Conservation (phyloP, 2,888 invertebrate genomes). For the Punctoribates punctum region DNA sequence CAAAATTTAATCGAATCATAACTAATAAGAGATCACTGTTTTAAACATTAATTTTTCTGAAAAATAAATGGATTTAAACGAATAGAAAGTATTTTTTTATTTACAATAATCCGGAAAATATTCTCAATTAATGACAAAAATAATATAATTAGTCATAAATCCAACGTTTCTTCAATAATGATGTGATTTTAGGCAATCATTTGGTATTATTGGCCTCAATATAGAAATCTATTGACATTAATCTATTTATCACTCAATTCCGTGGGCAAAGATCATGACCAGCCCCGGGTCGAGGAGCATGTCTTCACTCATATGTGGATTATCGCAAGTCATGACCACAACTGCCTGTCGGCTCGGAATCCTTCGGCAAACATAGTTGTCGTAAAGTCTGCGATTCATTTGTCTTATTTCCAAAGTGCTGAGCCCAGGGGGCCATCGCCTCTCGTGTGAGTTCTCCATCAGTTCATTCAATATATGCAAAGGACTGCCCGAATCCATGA, state of each 20-base stretch:
- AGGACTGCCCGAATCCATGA: conserved; percentile 91
- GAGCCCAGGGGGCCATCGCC: conserved; percentile 89
- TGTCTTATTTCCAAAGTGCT: conserved; percentile 87
- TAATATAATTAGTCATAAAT: too few species aligned
- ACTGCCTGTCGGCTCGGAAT: conserved; percentile 83
- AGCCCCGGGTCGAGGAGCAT: conserved; percentile 94
- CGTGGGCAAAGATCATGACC: conserved; percentile 98
- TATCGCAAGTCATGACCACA: conserved; percentile 87
- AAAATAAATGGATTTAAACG: too few species aligned
- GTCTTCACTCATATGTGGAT: conserved; percentile 88
- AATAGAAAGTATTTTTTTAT: too few species aligned
- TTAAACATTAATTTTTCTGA: too few species aligned
- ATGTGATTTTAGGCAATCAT: too few species aligned
- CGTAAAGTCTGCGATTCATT: conserved; percentile 85
- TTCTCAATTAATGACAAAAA: too few species aligned
- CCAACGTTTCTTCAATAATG: too few species aligned
- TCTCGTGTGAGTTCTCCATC: conserved; percentile 95
- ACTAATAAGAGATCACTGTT: too few species aligned
- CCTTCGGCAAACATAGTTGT: conserved; percentile 88
- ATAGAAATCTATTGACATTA: neutral
- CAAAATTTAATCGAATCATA: too few species aligned
- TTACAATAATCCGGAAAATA: too few species aligned
- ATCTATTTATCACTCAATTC: conserved; percentile 61
- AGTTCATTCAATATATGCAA: conserved; percentile 86
- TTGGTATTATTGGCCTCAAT: too few species aligned